Evolutionary conservation across 2,797 vertebrate genomes (phyloP).

Genomic region (Enteromius trimaculatus): DNA sequence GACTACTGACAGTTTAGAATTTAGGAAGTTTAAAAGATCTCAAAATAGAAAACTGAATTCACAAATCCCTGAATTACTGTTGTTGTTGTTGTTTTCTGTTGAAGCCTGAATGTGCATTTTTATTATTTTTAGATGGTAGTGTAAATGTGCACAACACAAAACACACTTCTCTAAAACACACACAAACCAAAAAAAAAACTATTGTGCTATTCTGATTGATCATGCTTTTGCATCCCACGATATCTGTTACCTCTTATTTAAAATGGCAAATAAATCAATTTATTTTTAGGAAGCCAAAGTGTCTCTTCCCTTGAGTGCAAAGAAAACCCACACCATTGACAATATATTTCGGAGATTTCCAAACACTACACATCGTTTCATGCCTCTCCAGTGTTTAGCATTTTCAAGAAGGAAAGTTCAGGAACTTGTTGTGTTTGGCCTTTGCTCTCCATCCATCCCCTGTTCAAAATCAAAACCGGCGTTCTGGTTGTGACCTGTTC

Average conservation of each 20-base stretch:
- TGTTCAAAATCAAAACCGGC: conserved; percentile 46
- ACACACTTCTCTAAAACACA: background rate
- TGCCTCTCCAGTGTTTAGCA: background rate
- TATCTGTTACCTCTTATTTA: background rate
- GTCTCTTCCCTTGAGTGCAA: background rate
- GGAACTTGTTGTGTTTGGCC: conserved; percentile 56
- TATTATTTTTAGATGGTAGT: too few species aligned
- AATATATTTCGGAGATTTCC: background rate
- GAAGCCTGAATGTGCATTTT: too few species aligned
- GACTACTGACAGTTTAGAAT: background rate
- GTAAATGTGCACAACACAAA: background rate
- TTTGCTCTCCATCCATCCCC: conserved; percentile 44
- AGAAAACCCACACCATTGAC: background rate
- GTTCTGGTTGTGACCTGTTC: conserved; percentile 49
- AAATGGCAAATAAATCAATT: background rate
- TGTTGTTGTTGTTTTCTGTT: too few species aligned
- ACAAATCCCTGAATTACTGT: too few species aligned
- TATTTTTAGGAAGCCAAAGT: background rate
- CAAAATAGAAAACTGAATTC: background rate
- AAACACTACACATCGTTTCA: background rate
- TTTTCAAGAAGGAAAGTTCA: conserved; percentile 42
- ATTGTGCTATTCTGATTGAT: background rate
- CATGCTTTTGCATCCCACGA: background rate
- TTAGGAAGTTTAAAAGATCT: background rate
- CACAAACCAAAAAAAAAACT: background rate